Evolutionary conservation across 1,140 invertebrate genomes (phyloP).

Genomic region (Cyphomyrmex costatus): DNA sequence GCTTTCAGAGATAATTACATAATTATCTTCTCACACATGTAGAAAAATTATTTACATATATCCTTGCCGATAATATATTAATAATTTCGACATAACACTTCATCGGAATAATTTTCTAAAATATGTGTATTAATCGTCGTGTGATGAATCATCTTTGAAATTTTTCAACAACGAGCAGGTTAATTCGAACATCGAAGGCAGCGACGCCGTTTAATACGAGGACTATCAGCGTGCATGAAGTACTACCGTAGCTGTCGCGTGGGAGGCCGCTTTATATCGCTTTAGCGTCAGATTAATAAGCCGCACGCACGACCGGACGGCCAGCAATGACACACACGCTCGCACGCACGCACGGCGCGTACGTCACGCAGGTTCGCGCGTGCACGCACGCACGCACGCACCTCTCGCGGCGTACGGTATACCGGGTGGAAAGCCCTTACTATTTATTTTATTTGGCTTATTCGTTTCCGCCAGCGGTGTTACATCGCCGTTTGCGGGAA

Average conservation of each 20-base stretch:
- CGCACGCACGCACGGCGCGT: slow-evolving; percentile 60
- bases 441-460: slow-evolving; percentile 83
- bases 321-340: slow-evolving; percentile 54
- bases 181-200: slow-evolving; percentile 29
- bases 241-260: slow-evolving; percentile 80
- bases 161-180: background rate
- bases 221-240: slow-evolving; percentile 76
- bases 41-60: background rate
- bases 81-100: background rate
- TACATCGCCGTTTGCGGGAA: slow-evolving; percentile 80
- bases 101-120: background rate
- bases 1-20: background rate
- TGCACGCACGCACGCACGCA: slow-evolving; percentile 38
- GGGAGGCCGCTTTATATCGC: slow-evolving; percentile 81
- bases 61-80: background rate
- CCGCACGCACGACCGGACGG: slow-evolving; percentile 69
- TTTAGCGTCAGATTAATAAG: slow-evolving; percentile 83
- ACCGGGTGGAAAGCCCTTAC: slow-evolving; percentile 76
- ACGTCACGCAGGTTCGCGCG: slow-evolving; percentile 65
- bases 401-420: slow-evolving; percentile 50
- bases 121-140: background rate
- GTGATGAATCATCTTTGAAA: background rate
- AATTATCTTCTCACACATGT: background rate
- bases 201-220: slow-evolving; percentile 1
- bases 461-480: slow-evolving; percentile 81